Base-by-base conservation (phyloP, 2,888 invertebrate species). In the Amblyjoppa fuscipennis region DNA sequence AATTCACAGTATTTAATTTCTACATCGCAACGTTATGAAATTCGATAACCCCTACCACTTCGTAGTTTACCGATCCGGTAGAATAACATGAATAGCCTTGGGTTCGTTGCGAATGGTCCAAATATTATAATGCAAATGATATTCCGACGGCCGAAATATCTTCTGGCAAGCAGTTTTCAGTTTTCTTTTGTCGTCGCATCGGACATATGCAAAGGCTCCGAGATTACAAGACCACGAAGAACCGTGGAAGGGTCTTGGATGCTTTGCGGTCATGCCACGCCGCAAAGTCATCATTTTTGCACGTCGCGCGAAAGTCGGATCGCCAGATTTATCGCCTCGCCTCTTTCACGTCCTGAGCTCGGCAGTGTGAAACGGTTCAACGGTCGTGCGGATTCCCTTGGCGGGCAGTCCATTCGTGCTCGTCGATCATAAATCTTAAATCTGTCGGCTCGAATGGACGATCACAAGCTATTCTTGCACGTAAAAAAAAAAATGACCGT, bases 171-270 rank as follows among this genome's bases (percentile, higher is more conserved):
- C 56, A 61, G 16, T 81, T 75, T 73, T 56, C 2, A 31, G 31
- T 77, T 41, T 56, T 75, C 56, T 45, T 81, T 66, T 49, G 45
- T 77, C 82, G 53, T 66, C 75, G 74, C 38, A 45, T n/a, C 38
- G 34, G 49, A 49, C 28, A 49, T 34, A 78, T 5, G 81, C 56
- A 70, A 80, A 78, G 83, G 78, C 86, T 81, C 28, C 20, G 73
- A 84, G 83, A 77, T 87, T 87, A 85, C 59, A 83, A 81, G 86
- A 88, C 88, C 87, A 75, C 88, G 87, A 88, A 83, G 53, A 66
- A 78, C 68, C 81, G 81, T 85, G 83, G 76, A 81, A 84, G 82
- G 68, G 73, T 74, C 81, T 70, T 28, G 74, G 83, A 78, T 64
- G 83, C 79, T 87, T 80, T 86, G 88, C 84, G 87, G 87, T 88